Percentiles rank a stretch among this genome's conserved stretches.
Evolutionary conservation across 2,113 vertebrate genomes (phyloP).

Genomic region (Menura novaehollandiae): DNA sequence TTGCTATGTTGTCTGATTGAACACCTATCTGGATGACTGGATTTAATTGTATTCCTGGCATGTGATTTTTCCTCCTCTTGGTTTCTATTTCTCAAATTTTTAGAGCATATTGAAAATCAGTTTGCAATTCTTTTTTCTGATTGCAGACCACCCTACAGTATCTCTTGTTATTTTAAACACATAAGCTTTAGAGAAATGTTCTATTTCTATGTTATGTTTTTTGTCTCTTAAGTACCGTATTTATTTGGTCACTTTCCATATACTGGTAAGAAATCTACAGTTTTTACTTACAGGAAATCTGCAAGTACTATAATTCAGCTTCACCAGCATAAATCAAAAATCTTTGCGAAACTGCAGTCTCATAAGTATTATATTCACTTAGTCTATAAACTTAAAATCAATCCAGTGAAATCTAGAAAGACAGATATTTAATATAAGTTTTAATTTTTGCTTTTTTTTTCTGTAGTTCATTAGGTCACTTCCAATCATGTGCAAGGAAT

Average conservation of each 20-base stretch:
- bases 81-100: neutral
- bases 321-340: neutral
- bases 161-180: neutral
- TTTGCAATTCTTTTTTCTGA: neutral
- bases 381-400: neutral
- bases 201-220: neutral
- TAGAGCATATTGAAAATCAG: neutral
- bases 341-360: neutral
- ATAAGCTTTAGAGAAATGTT: neutral
- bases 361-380: neutral
- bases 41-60: neutral
- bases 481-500: neutral
- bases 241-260: slow-evolving; percentile 45
- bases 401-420: neutral
- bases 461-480: neutral
- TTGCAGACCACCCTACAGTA: neutral
- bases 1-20: neutral
- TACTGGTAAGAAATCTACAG: slow-evolving; percentile 17
- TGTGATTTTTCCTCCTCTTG: neutral
- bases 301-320: neutral
- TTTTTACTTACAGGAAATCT: neutral
- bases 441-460: neutral
- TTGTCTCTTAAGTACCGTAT: slow-evolving; percentile 1
- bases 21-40: neutral
- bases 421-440: neutral